A percentile compares a stretch with the other conserved stretches of the same genome.
phyloP scores from a whole-genome alignment of 2,113 vertebrate species.

The Bubo blakistoni region DNA sequence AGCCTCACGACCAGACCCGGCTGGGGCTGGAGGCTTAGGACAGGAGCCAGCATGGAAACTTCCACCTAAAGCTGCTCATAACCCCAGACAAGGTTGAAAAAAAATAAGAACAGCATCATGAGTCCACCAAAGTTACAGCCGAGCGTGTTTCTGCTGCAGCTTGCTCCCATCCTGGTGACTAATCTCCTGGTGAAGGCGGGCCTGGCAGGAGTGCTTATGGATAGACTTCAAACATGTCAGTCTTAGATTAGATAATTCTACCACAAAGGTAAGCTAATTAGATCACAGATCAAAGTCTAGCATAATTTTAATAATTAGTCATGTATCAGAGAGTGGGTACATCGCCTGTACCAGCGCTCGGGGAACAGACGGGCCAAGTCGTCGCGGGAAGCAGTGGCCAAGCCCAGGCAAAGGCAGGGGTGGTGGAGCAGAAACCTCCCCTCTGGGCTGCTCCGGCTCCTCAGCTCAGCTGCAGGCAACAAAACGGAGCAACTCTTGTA shows the following conservation, averaged over 20 bases:
- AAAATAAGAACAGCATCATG: not conserved
- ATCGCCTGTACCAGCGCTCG: fast-evolving
- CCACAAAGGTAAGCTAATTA: not conserved
- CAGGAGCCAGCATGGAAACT: conserved; percentile 29
- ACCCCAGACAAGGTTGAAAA: not conserved
- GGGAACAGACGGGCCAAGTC: fast-evolving
- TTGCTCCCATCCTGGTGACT: not conserved
- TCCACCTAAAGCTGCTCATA: not conserved
- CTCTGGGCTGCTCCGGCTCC: not conserved
- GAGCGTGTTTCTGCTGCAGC: not conserved
- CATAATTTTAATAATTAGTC: not conserved
- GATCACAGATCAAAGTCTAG: not conserved
- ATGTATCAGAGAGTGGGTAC: not conserved
- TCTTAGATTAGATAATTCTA: not conserved
- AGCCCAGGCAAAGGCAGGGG: not conserved
- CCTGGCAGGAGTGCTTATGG: not conserved
- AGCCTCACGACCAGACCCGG: not conserved
- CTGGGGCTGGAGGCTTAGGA: not conserved
- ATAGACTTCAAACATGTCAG: not conserved
- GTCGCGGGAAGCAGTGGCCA: fast-evolving
- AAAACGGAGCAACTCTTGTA: not conserved
- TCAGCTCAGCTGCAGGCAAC: not conserved
- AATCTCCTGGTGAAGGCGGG: not conserved
- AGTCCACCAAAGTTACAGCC: not conserved
- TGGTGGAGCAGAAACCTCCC: not conserved